Evolutionary conservation across 2,797 vertebrate species (phyloP).

Genomic region (Falco peregrinus): DNA sequence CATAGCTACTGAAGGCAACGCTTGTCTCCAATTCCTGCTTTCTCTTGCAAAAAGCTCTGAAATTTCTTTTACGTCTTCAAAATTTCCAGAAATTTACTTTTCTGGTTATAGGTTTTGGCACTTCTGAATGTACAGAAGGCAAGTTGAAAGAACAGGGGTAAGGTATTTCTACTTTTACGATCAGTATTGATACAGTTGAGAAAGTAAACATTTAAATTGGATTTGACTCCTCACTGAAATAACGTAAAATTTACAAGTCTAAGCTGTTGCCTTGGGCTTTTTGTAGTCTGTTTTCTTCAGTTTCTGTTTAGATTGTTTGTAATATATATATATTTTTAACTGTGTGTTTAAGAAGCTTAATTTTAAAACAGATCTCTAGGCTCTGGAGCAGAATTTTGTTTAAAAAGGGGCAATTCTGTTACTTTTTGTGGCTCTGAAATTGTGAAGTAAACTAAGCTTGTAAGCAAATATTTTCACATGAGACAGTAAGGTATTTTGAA

Average conservation of each 20-base stretch:
- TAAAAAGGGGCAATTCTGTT: not conserved
- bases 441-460: not conserved
- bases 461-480: not conserved
- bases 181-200: not conserved
- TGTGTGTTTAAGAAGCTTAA: not conserved
- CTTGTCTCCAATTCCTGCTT: not conserved
- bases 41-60: not conserved
- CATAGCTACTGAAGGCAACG: not conserved
- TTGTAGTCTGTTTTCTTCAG: not conserved
- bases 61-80: not conserved
- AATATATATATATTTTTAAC: not conserved
- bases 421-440: not conserved
- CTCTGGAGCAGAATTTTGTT: not conserved
- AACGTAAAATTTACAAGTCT: not conserved
- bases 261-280: not conserved
- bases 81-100: not conserved
- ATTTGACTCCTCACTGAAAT: slow-evolving; percentile 5
- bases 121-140: not conserved
- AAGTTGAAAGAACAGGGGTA: not conserved
- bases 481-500: not conserved
- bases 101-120: not conserved
- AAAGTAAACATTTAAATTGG: slow-evolving; percentile 9
- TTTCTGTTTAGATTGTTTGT: not conserved
- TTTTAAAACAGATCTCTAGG: not conserved
- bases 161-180: not conserved